A percentile compares a stretch with the other conserved stretches of the same genome.
These are phyloP conservation scores for Polydesmus complanatus DNA, from an alignment of 2,888 invertebrate genomes.

Conservation along the genomic window DNA sequence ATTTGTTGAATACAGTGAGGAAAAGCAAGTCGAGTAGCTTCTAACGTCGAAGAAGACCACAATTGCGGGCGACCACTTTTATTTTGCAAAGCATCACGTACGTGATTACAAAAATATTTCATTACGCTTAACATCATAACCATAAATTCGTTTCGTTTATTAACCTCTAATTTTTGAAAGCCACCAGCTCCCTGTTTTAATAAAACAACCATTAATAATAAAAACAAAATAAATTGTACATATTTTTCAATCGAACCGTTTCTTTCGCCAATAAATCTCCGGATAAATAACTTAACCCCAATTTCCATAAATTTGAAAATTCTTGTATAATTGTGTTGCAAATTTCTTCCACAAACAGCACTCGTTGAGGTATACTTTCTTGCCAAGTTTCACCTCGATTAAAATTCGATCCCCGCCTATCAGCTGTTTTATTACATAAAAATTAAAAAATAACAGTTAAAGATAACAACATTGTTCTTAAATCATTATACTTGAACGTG, in stretches of 20 bases:
- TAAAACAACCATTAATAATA: background rate
- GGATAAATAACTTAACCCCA: constrained; percentile 86
- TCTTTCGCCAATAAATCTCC: constrained; percentile 62
- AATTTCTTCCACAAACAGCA: constrained; percentile 64
- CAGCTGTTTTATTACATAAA: background rate
- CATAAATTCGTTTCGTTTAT: background rate
- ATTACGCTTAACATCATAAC: constrained; percentile 63
- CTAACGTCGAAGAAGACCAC: constrained; percentile 5
- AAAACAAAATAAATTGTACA: no score
- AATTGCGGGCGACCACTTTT: background rate
- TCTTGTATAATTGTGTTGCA: constrained; percentile 58
- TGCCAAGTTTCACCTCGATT: constrained; percentile 14
- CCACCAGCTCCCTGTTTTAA: background rate
- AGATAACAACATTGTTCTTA: constrained; percentile 7
- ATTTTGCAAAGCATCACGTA: constrained; percentile 44
- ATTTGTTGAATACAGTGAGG: constrained; percentile 68
- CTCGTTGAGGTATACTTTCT: constrained; percentile 45
- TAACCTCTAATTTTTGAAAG: background rate
- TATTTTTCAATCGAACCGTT: constrained; percentile 19
- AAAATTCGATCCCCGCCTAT: background rate
- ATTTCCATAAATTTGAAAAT: constrained; percentile 86
- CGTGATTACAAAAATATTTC: constrained; percentile 55
- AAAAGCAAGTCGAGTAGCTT: constrained; percentile 29
- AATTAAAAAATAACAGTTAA: background rate
- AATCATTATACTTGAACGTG: background rate